Evolutionary conservation across 2,113 vertebrate species (phyloP).

Genomic region (Gila orcuttii): DNA sequence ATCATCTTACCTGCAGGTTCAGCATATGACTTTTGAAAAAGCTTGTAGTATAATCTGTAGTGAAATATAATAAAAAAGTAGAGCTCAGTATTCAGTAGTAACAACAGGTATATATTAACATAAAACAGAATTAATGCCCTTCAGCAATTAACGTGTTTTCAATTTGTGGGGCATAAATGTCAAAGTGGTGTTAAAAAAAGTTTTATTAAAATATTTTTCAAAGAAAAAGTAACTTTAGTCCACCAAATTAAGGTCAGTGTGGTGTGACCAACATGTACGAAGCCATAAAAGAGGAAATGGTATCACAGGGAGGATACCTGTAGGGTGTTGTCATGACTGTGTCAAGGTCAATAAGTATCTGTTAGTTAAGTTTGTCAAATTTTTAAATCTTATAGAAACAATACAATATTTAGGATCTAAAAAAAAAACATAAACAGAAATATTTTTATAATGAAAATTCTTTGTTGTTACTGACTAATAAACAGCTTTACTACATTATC

Average conservation of each 20-base stretch:
- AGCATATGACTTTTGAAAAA: conserved; percentile 27
- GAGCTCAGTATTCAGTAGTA: not conserved
- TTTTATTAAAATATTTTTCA: no score
- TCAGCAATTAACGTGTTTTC: no score
- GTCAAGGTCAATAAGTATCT: not conserved
- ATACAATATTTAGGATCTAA: not conserved
- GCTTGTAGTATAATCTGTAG: conserved; percentile 54
- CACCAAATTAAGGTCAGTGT: no score
- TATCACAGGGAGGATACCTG: no score
- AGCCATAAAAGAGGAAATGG: no score
- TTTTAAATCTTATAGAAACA: not conserved
- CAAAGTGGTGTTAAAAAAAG: not conserved
- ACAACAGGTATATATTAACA: not conserved
- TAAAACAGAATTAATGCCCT: not conserved
- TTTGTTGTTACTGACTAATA: not conserved
- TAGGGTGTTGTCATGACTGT: no score
- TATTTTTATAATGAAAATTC: not conserved
- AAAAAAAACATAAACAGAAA: not conserved
- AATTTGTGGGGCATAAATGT: no score
- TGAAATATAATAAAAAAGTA: not conserved
- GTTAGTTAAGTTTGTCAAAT: not conserved
- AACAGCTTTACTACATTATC: not conserved
- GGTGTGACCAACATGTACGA: no score
- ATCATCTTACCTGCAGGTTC: conserved; percentile 22
- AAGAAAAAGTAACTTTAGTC: not conserved